These are phyloP conservation scores for Scelioninae gen. 1 DNA, from an alignment of 2,888 invertebrate genomes.

Conservation along the genomic window DNA sequence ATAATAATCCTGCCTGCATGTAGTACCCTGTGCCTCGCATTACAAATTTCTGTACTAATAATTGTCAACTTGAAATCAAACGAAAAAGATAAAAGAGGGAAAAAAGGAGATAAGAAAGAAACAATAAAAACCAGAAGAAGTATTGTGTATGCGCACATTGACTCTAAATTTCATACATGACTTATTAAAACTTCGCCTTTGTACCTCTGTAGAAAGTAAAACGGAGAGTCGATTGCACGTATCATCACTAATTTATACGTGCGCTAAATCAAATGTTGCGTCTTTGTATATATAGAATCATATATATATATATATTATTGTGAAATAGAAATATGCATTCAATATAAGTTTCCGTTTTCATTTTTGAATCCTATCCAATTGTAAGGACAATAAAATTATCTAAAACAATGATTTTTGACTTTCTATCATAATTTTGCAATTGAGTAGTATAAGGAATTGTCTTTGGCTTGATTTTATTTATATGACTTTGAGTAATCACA, in stretches of 20 bases:
- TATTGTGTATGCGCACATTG: slow-evolving; percentile 40
- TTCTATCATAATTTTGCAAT: too few relatives aligned
- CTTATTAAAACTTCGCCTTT: slow-evolving; percentile 74
- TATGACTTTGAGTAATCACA: too few relatives aligned
- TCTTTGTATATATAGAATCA: slow-evolving; percentile 80
- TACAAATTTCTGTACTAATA: slow-evolving; percentile 55
- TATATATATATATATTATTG: slow-evolving; percentile 78
- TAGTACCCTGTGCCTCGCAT: slow-evolving; percentile 66
- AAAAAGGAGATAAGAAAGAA: not conserved
- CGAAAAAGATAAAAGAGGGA: not conserved
- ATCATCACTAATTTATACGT: slow-evolving; percentile 70
- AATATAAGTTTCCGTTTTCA: slow-evolving; percentile 61
- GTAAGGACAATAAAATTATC: slow-evolving; percentile 1
- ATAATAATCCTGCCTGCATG: slow-evolving; percentile 65
- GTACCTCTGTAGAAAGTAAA: slow-evolving; percentile 79
- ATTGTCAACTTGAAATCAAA: slow-evolving; percentile 26
- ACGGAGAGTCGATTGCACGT: slow-evolving; percentile 57
- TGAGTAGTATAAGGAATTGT: too few relatives aligned
- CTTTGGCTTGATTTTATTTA: too few relatives aligned
- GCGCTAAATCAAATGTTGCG: slow-evolving; percentile 80
- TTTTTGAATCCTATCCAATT: slow-evolving; percentile 35
- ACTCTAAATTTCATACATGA: slow-evolving; percentile 59
- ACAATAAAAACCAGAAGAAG: slow-evolving; percentile 17
- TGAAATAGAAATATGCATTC: slow-evolving; percentile 78
- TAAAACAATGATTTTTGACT: not conserved